Evolutionary conservation across 1,140 invertebrate species (phyloP).

Genomic region (Cecropterus lyciades): DNA sequence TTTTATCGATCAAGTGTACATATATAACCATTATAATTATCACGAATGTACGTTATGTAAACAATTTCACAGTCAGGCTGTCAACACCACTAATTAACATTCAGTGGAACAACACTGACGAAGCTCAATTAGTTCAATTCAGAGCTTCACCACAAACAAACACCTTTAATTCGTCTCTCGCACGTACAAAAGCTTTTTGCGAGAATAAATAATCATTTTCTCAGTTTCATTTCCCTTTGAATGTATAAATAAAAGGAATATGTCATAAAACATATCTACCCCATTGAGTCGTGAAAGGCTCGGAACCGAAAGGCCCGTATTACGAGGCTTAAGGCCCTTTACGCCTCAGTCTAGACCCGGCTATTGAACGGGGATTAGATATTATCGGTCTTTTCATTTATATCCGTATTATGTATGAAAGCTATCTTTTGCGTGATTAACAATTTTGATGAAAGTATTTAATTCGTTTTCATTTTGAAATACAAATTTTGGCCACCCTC

Average conservation of each 20-base stretch:
- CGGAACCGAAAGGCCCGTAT: constrained; percentile 12
- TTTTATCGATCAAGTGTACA: too few species aligned
- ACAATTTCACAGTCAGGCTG: not conserved
- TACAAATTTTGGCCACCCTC: too few species aligned
- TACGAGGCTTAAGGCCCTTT: constrained; percentile 26
- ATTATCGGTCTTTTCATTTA: constrained; percentile 19
- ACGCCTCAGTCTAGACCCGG: constrained; percentile 20
- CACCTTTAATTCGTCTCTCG: constrained; percentile 17
- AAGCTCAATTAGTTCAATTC: constrained; percentile 16
- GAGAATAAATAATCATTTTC: constrained; percentile 27
- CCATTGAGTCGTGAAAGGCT: constrained; percentile 26
- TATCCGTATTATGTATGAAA: constrained; percentile 1
- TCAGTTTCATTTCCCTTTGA: constrained; percentile 10
- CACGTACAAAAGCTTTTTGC: constrained; percentile 15
- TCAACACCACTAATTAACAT: constrained; percentile 7
- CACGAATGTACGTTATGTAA: too few species aligned
- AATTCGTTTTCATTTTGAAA: too few species aligned
- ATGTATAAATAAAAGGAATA: constrained; percentile 34
- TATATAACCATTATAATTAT: too few species aligned
- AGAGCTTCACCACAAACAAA: constrained; percentile 1
- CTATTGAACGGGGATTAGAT: constrained; percentile 23
- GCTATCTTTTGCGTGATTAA: too few species aligned
- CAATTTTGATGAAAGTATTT: too few species aligned
- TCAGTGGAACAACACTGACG: not conserved
- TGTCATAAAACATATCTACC: constrained; percentile 29